These are phyloP conservation scores for Dasyprocta punctata DNA, from an alignment of 2,113 vertebrate genomes.

Conservation along the genomic window DNA sequence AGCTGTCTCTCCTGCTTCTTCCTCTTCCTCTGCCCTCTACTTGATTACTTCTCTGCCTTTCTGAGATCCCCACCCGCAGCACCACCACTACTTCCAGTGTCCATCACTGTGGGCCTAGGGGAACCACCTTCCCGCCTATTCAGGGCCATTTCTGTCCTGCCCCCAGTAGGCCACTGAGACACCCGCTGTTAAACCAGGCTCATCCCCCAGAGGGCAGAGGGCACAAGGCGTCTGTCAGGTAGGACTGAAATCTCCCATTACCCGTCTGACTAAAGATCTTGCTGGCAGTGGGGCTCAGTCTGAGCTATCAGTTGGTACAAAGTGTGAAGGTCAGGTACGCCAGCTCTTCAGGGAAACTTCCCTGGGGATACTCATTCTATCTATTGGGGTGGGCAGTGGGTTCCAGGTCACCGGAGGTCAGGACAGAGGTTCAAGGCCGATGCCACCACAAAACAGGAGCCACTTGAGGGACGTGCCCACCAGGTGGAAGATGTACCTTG, in stretches of 20 bases:
- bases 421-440: neutral
- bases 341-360: neutral
- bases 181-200: neutral
- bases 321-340: neutral
- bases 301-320: neutral
- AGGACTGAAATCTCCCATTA: neutral
- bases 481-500: neutral
- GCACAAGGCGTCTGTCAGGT: neutral
- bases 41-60: conserved; percentile 55
- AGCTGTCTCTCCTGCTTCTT: conserved; percentile 27
- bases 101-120: neutral
- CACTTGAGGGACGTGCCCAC: neutral
- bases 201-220: neutral
- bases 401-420: neutral
- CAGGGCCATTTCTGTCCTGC: neutral
- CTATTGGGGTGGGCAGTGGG: neutral
- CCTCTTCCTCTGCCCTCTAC: conserved; percentile 50
- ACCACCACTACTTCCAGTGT: conserved; percentile 47
- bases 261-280: neutral
- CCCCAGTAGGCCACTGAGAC: neutral
- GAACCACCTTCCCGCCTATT: neutral
- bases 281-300: neutral
- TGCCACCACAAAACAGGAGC: neutral
- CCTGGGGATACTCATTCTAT: neutral
- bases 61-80: conserved; percentile 4